Evolutionary conservation across 2,888 invertebrate species (phyloP).

Genomic region (Ariolimax columbianus): DNA sequence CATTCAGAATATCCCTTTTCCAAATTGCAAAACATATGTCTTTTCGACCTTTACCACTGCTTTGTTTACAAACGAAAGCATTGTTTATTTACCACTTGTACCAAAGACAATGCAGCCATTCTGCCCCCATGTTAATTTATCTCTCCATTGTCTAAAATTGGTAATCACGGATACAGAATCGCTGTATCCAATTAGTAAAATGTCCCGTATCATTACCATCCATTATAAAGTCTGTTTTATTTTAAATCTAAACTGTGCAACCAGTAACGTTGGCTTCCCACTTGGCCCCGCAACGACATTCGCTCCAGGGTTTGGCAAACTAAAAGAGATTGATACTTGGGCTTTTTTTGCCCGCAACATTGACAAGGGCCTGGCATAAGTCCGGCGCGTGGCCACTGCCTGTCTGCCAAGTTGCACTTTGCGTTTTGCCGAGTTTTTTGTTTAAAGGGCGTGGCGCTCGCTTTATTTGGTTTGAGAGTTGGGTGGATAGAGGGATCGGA

Average conservation of each 20-base stretch:
- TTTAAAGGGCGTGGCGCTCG: not conserved
- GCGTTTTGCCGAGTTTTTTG: not conserved
- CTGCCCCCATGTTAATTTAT: not conserved
- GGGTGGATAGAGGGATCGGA: not conserved
- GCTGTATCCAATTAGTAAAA: too few species aligned
- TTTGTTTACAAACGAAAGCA: too few species aligned
- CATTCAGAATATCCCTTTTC: too few species aligned
- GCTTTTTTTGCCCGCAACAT: not conserved
- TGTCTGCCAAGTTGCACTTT: not conserved
- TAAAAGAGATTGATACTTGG: not conserved
- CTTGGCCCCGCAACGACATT: not conserved
- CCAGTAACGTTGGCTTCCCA: not conserved
- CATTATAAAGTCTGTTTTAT: not conserved
- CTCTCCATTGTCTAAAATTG: not conserved
- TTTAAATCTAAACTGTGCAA: not conserved
- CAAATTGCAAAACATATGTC: too few species aligned
- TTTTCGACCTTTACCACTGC: too few species aligned
- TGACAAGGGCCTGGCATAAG: not conserved
- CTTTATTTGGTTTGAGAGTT: too few species aligned
- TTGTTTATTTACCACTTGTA: not conserved
- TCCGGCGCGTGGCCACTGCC: not conserved
- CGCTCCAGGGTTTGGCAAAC: not conserved
- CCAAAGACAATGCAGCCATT: not conserved
- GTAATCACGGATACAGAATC: not conserved
- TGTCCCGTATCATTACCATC: not conserved